Evolutionary conservation across 1,140 invertebrate species (phyloP), one percentile per base, ranked within the genome.

Genomic region (Ganaspis sp.): DNA sequence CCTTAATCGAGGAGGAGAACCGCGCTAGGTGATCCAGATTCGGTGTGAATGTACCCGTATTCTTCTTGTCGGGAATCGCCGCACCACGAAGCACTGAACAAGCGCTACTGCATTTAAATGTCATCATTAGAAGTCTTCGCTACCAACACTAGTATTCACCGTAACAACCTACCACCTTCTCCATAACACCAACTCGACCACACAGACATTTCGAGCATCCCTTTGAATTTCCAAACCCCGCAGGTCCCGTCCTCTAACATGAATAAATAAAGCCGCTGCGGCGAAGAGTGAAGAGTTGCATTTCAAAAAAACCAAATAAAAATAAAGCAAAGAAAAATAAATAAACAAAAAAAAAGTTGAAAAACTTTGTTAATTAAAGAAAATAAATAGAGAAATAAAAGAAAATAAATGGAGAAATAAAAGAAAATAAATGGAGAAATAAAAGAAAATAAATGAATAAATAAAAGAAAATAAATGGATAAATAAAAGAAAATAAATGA

Each of bases 51-150:
- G 87, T 81, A 80, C 81, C 87, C 85, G 85, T 86, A 87, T 86
- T 84, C 85, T 81, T 82, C 78, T 71, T 54, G 73, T 70, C 54
- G 71, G 70, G 74, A 78, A 77, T 75, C 82, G 80, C 77, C 83
- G 83, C 81, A 84, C 85, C 84, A 85, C 84, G 85, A 85, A 87
- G 84, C 88, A 89, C 84, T 87, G 87, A 90, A 90, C 88, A 88
- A 89, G 87, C 88, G 87, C 86, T 86, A 90, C 89, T 90, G 90
- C 90, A 91, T 91, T 91, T 91, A 91, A 91, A 91, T 91, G 90
- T 91, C 89, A 91, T 91, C 90, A 91, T 91, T 91, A 90, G 87
- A 85, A 86, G 88, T 83, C 83, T 86, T 85, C 86, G 82, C 85
- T 85, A 85, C 81, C 85, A 75, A 82, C 81, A 82, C 80, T 77